Evolutionary conservation across 2,113 vertebrate genomes (phyloP).

Genomic region (Brachyhypopomus gauderio): DNA sequence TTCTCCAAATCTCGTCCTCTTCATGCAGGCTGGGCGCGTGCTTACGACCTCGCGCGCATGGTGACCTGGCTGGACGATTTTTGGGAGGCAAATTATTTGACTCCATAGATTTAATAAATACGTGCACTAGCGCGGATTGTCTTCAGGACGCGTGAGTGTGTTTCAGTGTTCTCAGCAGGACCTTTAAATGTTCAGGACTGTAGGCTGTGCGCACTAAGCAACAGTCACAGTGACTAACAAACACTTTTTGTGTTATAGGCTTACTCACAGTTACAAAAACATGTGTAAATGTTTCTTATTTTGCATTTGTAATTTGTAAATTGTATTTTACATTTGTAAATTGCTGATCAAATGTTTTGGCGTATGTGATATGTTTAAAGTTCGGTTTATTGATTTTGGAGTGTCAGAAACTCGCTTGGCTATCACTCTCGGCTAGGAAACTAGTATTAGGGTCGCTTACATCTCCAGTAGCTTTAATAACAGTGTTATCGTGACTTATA

Average conservation of each 20-base stretch:
- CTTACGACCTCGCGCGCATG: not conserved
- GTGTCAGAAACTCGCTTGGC: no score
- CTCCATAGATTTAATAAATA: constrained; percentile 16
- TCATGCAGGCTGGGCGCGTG: not conserved
- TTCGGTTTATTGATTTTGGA: no score
- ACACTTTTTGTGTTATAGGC: not conserved
- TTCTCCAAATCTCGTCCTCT: constrained; percentile 5
- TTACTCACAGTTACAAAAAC: no score
- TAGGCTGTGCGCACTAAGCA: not conserved
- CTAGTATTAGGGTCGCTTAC: no score
- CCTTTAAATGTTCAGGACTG: not conserved
- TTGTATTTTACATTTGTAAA: no score
- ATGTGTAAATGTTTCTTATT: no score
- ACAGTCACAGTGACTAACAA: not conserved
- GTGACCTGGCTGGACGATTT: not conserved
- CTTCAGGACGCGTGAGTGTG: not conserved
- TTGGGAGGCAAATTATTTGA: not conserved
- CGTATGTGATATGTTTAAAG: no score
- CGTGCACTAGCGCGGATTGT: not conserved
- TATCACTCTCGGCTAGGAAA: no score
- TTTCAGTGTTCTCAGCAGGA: not conserved
- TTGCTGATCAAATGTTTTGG: no score
- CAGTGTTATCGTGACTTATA: no score
- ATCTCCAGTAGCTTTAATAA: no score
- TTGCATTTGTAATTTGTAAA: no score